Evolutionary conservation across 2,113 vertebrate species (phyloP).

Genomic region (Numenius arquata): DNA sequence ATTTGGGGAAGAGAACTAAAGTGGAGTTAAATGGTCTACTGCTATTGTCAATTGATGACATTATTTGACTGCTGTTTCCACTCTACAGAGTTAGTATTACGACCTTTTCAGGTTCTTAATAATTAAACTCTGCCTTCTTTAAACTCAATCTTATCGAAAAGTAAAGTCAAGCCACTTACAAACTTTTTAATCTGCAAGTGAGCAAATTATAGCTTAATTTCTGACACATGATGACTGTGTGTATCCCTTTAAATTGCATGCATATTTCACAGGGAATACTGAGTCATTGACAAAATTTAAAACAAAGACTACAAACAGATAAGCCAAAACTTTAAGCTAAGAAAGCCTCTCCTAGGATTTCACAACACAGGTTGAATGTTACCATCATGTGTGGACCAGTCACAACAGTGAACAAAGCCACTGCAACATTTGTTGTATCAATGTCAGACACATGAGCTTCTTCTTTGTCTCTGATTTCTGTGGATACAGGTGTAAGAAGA

Average conservation of each 20-base stretch:
- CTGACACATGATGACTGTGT: not conserved
- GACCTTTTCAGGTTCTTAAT: not conserved
- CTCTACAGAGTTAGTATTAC: not conserved
- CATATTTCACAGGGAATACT: not conserved
- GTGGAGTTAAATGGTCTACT: not conserved
- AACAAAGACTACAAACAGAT: not conserved
- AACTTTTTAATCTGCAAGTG: not conserved
- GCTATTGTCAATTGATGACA: not conserved
- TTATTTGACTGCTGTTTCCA: not conserved
- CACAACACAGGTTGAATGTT: not conserved
- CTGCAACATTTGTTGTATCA: not conserved
- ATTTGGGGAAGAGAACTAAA: not conserved
- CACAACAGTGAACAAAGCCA: not conserved
- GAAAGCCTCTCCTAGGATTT: not conserved
- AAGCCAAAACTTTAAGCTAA: not conserved
- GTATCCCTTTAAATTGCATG: not conserved
- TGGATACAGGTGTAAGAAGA: not conserved
- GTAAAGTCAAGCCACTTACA: not conserved
- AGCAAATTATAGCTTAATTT: not conserved
- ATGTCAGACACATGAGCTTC: not conserved
- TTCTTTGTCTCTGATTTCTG: not conserved
- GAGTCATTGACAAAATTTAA: not conserved
- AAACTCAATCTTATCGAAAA: not conserved
- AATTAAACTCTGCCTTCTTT: not conserved
- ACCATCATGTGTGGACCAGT: not conserved